These are phyloP conservation scores for Tetrapedia diversipes DNA, from an alignment of 2,888 invertebrate genomes.

Conservation along the genomic window DNA sequence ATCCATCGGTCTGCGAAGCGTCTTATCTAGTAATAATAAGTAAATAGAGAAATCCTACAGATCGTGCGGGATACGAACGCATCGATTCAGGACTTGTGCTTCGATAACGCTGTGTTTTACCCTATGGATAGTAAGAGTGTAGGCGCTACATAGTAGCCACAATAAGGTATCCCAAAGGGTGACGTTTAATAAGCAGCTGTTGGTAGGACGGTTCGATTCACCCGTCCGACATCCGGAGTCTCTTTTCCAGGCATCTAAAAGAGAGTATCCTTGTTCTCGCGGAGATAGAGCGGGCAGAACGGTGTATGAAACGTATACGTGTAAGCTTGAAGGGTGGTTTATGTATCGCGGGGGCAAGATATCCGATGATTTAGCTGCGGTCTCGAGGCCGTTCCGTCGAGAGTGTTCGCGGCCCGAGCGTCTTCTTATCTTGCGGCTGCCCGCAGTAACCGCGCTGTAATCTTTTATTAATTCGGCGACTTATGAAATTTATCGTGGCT, in stretches of 20 bases:
- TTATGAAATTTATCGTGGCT: conserved; percentile 82
- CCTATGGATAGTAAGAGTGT: no score
- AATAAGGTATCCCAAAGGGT: not conserved
- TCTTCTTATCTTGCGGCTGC: conserved; percentile 76
- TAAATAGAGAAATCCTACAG: conserved; percentile 69
- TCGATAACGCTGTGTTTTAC: no score
- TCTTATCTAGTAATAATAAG: conserved; percentile 80
- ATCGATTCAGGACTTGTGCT: no score
- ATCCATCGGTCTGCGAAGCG: conserved; percentile 67
- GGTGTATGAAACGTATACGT: conserved; percentile 72
- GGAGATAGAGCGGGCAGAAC: conserved; percentile 55
- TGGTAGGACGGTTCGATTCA: conserved; percentile 27
- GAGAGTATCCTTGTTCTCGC: conserved; percentile 55
- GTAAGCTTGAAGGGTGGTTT: conserved; percentile 83
- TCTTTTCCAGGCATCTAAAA: conserved; percentile 51
- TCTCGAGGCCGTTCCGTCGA: conserved; percentile 72
- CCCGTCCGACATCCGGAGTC: conserved; percentile 52
- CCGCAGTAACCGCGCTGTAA: conserved; percentile 80
- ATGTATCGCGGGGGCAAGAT: conserved; percentile 83
- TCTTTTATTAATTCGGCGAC: conserved; percentile 83
- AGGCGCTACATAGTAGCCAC: no score
- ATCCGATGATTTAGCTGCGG: conserved; percentile 83
- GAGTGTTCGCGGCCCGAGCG: conserved; percentile 62
- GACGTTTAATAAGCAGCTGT: not conserved
- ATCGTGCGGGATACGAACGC: not conserved